Percentiles rank a stretch among this genome's conserved stretches.
Conservation (phyloP, 2,888 invertebrate species). For the Tiliacea aurago region DNA sequence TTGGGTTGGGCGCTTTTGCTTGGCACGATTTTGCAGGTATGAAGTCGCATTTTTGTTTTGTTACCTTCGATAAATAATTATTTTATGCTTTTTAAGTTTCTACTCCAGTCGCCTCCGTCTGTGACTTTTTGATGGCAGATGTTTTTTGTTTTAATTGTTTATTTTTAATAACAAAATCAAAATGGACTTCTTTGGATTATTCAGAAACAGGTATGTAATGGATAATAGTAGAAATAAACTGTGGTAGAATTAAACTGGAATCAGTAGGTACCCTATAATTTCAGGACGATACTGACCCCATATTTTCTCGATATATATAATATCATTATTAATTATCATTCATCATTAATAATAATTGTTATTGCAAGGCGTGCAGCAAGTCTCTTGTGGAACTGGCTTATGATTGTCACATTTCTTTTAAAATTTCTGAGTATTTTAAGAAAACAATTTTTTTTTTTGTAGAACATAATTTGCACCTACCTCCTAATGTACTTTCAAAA, state of each 20-base stretch:
- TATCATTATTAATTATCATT: neutral
- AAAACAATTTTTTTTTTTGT: neutral
- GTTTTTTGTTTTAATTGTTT: too few species aligned
- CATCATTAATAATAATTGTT: neutral
- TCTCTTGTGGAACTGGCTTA: neutral
- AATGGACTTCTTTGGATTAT: slow-evolving; percentile 30
- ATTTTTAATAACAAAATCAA: neutral
- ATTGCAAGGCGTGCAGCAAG: neutral
- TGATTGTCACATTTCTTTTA: too few species aligned
- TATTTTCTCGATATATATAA: neutral
- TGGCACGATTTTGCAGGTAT: slow-evolving; percentile 57
- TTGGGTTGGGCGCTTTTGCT: slow-evolving; percentile 48
- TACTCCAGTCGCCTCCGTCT: too few species aligned
- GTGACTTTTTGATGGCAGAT: neutral
- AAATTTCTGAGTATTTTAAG: too few species aligned
- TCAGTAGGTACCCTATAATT: neutral
- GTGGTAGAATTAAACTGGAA: neutral
- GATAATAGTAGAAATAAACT: neutral
- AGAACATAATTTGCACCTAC: too few species aligned
- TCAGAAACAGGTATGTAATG: slow-evolving; percentile 23
- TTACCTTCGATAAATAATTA: slow-evolving; percentile 29
- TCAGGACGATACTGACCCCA: neutral
- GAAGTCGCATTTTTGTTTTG: slow-evolving; percentile 7
- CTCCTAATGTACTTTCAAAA: too few species aligned
- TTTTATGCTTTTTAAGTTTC: slow-evolving; percentile 11